A percentile compares a stretch with the other conserved stretches of the same genome.
phyloP scores from a whole-genome alignment of 2,888 invertebrate species.

The Copidosoma aretas region DNA sequence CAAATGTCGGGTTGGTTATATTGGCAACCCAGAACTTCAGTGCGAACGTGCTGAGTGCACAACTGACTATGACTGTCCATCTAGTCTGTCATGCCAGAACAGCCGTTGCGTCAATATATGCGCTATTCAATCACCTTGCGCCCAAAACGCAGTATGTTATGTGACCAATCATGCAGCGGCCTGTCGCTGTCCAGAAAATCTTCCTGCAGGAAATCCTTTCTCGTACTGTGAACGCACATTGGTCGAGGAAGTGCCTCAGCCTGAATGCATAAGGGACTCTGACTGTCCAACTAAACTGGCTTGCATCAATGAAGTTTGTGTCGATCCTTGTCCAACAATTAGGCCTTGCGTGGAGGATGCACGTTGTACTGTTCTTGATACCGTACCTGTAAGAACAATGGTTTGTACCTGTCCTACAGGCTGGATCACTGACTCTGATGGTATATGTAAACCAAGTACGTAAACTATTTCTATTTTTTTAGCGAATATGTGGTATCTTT shows the following conservation, averaged over 20 bases:
- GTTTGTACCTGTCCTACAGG: conserved; percentile 87
- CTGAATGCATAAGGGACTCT: conserved; percentile 76
- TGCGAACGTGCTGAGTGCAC: conserved; percentile 83
- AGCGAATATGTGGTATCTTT: no score
- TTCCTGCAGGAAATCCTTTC: conserved; percentile 81
- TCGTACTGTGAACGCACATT: conserved; percentile 70
- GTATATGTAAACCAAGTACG: conserved; percentile 75
- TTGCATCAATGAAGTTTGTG: conserved; percentile 79
- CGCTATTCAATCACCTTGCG: conserved; percentile 74
- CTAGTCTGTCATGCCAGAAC: conserved; percentile 74
- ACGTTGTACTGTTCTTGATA: conserved; percentile 82
- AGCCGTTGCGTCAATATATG: conserved; percentile 84
- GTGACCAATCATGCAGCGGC: conserved; percentile 80
- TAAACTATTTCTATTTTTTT: not conserved
- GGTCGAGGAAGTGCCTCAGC: conserved; percentile 49
- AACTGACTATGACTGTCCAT: conserved; percentile 79
- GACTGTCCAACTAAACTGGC: conserved; percentile 84
- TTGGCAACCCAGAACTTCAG: conserved; percentile 81
- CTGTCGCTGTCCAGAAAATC: conserved; percentile 82
- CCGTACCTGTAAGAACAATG: conserved; percentile 85
- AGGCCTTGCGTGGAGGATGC: conserved; percentile 79
- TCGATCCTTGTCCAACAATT: conserved; percentile 78
- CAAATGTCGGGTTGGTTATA: conserved; percentile 77
- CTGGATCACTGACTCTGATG: conserved; percentile 80
- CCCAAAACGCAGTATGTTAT: conserved; percentile 82